Evolutionary conservation across 2,888 invertebrate species (phyloP), one percentile per base, ranked within the genome.

Genomic region (Euzetes globulus): DNA sequence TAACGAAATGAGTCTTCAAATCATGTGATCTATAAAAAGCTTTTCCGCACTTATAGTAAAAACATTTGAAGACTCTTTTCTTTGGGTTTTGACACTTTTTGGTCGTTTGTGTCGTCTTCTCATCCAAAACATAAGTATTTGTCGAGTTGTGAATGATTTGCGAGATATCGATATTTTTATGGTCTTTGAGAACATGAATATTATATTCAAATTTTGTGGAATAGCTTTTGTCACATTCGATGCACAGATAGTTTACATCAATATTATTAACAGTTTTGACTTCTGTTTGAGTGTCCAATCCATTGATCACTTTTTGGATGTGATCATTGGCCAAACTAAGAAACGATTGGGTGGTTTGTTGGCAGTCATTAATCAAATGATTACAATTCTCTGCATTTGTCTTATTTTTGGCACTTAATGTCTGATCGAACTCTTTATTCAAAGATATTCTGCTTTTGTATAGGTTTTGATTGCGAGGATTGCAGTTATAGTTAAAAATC

Each of bases 401-500:
- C 19, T 27, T 2, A 15, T 22, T 17, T 5, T 41, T 5, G 19
- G 37, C 22, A 22, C 2, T 5, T 2, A n/a, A 13, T 33, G 11
- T 19, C 9, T 41, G n/a, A 25, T n/a, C 19, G 22, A 33, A 4
- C 13, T 19, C 5, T 19, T 68, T 68, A 4, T 17, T 5, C 1
- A 60, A 25, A n/a, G 33, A 37, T 37, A 65, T 65, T 33, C 63
- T 33, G 19, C 63, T 65, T 19, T 70, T 47, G 22, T 47, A 47
- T 22, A 70, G 70, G 13, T 70, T 70, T 47, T 70, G 70, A 47
- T 70, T 70, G 7, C 47, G 1, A 27, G 41, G 25, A 70, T 27
- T 70, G 47, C 17, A 37, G 25, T 70, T 70, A 47, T 70, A 47
- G 22, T 70, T 70, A 27, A 70, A 70, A 25, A 47, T 47, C 37